Percentiles rank a stretch among this genome's conserved stretches.
These are phyloP conservation scores for Kuschelorhynchus macadamiae DNA, from an alignment of 2,888 invertebrate genomes.

Conservation along the genomic window DNA sequence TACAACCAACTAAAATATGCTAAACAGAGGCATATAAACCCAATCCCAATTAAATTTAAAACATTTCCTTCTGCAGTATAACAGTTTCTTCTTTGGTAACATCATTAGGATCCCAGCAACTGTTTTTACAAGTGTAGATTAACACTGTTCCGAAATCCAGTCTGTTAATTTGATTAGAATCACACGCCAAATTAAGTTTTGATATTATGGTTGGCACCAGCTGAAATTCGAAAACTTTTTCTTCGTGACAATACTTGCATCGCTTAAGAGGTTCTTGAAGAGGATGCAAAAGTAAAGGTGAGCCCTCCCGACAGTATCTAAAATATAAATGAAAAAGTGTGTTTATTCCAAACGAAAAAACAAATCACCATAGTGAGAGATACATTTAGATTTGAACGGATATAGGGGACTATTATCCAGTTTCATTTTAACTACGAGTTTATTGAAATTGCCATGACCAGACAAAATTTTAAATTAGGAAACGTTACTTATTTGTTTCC, in stretches of 20 bases:
- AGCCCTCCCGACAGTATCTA: constrained; percentile 75
- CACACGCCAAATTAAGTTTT: constrained; percentile 74
- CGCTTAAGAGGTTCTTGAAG: constrained; percentile 71
- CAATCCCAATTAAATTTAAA: constrained; percentile 48
- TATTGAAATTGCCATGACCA: too few relatives aligned
- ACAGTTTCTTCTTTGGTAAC: constrained; percentile 79
- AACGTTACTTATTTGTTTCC: too few relatives aligned
- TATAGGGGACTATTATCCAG: too few relatives aligned
- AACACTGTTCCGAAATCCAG: constrained; percentile 91
- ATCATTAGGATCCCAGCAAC: constrained; percentile 86
- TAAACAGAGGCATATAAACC: too few relatives aligned
- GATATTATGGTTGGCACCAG: constrained; percentile 85
- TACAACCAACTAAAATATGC: too few relatives aligned
- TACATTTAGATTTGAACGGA: too few relatives aligned
- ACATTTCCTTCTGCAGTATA: constrained; percentile 81
- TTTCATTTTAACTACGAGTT: too few relatives aligned
- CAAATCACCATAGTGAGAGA: too few relatives aligned
- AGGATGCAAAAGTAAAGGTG: constrained; percentile 80
- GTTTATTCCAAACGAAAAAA: too few relatives aligned
- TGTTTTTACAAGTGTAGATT: constrained; percentile 85
- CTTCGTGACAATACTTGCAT: constrained; percentile 81
- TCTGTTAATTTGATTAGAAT: constrained; percentile 69
- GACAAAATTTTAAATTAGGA: too few relatives aligned
- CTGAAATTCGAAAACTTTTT: constrained; percentile 86
- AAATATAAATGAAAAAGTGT: too few relatives aligned